phyloP scores from a whole-genome alignment of 2,888 invertebrate species.

The Petrolisthes manimaculis region DNA sequence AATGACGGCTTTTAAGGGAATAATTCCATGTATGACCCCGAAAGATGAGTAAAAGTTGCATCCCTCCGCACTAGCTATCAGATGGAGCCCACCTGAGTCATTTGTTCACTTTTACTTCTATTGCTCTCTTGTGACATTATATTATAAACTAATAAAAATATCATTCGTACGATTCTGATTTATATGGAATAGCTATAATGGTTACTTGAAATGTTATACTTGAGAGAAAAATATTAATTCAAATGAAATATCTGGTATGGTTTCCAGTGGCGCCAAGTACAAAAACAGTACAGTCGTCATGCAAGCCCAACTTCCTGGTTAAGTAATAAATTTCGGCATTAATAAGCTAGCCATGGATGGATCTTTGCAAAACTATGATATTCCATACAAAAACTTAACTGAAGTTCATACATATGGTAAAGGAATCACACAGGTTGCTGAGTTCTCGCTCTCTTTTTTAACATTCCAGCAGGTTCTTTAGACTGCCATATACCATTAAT shows the following conservation, averaged over 20 bases:
- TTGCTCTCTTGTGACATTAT: conserved; percentile 11
- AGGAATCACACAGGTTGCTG: no score
- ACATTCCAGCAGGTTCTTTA: no score
- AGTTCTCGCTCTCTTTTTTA: no score
- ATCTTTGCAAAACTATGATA: no score
- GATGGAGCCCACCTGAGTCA: conserved; percentile 42
- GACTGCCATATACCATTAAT: no score
- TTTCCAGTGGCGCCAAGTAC: conserved; percentile 24
- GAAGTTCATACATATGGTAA: no score
- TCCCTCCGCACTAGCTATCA: conserved; percentile 41
- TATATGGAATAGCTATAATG: background rate
- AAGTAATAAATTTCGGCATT: background rate
- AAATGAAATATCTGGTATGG: conserved; percentile 25
- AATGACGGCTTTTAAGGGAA: background rate
- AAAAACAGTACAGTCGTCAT: conserved; percentile 25
- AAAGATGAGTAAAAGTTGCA: conserved; percentile 43
- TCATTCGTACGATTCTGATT: background rate
- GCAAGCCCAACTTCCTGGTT: conserved; percentile 16
- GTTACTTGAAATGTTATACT: background rate
- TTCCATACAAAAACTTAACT: no score
- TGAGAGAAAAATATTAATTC: background rate
- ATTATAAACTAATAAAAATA: background rate
- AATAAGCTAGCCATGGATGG: background rate
- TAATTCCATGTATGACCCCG: conserved; percentile 23
- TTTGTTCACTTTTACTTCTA: conserved; percentile 38